These are phyloP conservation scores for Nothocercus nigrocapillus DNA, from an alignment of 2,113 vertebrate genomes.

Conservation along the genomic window DNA sequence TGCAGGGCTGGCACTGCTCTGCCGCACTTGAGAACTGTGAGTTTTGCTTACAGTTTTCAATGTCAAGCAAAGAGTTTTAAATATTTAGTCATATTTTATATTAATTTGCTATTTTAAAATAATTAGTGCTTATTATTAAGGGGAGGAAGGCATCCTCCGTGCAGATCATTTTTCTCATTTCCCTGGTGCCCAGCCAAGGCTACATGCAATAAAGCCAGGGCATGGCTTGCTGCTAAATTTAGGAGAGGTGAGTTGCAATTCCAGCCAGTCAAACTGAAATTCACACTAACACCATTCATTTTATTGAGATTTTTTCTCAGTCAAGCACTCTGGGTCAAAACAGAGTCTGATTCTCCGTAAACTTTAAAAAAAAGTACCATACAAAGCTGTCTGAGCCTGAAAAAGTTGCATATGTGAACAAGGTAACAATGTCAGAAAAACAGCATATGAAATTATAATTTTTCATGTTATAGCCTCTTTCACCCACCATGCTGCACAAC, in stretches of 20 bases:
- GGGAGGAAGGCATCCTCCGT: background rate
- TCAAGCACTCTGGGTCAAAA: background rate
- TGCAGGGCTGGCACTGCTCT: background rate
- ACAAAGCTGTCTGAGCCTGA: background rate
- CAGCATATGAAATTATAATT: background rate
- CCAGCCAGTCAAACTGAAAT: background rate
- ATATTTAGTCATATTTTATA: slow-evolving; percentile 9
- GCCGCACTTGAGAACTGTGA: background rate
- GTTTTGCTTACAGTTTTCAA: slow-evolving; percentile 7
- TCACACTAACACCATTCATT: background rate
- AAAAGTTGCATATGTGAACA: background rate
- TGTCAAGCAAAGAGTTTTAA: slow-evolving; percentile 20
- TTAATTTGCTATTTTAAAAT: background rate
- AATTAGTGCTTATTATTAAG: background rate
- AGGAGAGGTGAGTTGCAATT: background rate
- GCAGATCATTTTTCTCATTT: background rate
- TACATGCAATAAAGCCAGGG: background rate
- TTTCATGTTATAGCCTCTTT: background rate
- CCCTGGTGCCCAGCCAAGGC: background rate
- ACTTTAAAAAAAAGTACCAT: background rate
- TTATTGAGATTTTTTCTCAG: background rate
- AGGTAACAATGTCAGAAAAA: background rate
- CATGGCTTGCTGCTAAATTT: background rate
- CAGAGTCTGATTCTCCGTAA: background rate
- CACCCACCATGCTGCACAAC: background rate